Evolutionary conservation across 1,140 invertebrate genomes (phyloP).

Genomic region (Aphidius ervi): DNA sequence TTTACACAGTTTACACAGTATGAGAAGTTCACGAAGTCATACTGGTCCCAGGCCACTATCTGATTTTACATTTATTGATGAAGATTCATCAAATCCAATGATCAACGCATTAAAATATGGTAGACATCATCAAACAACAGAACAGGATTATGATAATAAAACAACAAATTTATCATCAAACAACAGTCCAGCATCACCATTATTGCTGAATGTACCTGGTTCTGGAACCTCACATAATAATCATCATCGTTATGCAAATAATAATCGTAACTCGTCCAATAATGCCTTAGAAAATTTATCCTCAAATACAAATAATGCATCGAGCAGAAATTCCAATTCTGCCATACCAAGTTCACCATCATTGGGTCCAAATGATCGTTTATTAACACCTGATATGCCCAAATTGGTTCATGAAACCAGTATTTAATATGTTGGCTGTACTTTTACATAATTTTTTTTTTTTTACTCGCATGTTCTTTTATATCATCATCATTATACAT

Average conservation of each 20-base stretch:
- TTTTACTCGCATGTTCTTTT: not conserved
- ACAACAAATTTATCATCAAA: slow-evolving; percentile 39
- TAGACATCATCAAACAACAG: slow-evolving; percentile 41
- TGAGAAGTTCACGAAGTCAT: slow-evolving; percentile 81
- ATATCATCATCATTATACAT: not conserved
- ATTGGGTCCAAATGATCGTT: slow-evolving; percentile 50
- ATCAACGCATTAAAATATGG: slow-evolving; percentile 42
- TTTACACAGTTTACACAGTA: slow-evolving; percentile 93
- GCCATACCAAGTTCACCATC: slow-evolving; percentile 47
- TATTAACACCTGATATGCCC: slow-evolving; percentile 56
- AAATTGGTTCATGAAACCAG: slow-evolving; percentile 70
- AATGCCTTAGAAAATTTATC: slow-evolving; percentile 33
- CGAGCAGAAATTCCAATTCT: slow-evolving; percentile 35
- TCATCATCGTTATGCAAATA: slow-evolving; percentile 39
- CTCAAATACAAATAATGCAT: slow-evolving; percentile 39
- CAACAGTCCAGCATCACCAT: slow-evolving; percentile 48
- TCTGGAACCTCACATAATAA: slow-evolving; percentile 39
- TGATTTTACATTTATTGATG: slow-evolving; percentile 91
- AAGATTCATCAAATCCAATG: slow-evolving; percentile 66
- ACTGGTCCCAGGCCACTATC: slow-evolving; percentile 72
- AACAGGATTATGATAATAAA: slow-evolving; percentile 39
- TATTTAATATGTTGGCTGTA: slow-evolving; percentile 52
- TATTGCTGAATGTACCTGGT: slow-evolving; percentile 47
- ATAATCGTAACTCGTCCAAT: slow-evolving; percentile 39
- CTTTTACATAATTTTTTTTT: not conserved